Base-by-base conservation (phyloP, 2,113 vertebrate species). In the Calonectris borealis region DNA sequence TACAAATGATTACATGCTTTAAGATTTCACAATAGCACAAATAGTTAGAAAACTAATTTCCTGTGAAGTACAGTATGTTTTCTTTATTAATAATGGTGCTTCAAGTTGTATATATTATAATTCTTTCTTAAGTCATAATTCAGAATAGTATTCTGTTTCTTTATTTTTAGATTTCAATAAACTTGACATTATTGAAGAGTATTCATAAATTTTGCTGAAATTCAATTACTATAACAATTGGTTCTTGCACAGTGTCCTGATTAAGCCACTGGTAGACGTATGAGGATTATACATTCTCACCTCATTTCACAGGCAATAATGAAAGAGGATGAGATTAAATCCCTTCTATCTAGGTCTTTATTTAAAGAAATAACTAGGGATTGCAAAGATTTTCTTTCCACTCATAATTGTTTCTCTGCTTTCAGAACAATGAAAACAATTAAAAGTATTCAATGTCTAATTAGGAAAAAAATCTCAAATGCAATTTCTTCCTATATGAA, bases 271-370 rank as follows among this genome's bases (percentile, higher is more conserved):
- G 77, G 83, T 93, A 87, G 85, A 86, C 93, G 54, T 66, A 85
- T 62, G 75, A 94, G 93, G 91, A 95, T 96, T 95, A 97, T 92
- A 95, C 91, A 94, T 78, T 94, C 91, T 94, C 94, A 96, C 96
- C 80, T 97, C 94, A 92, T 96, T 96, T 94, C 96, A 94, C 88
- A 94, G 73, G 86, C 80, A 96, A 72, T 96, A 96, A 97, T 91
- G 83, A 95, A 95, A 96, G 57, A 89, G 58, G 94, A 96, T 92
- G 77, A 97, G 70, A 94, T 93, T 80, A 69, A 97, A 94, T 91
- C 80, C 79, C 80, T 82, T 57, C 69, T 87, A 76, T 76, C 94
- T 72, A 79, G 31, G 57, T 71, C 86, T 95, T 93, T 57, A 91
- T 85, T 82, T 89, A 78, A 93, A 94, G 88, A 94, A 96, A 92